Percentiles rank a stretch among this genome's conserved stretches.
Evolutionary conservation across 92 coral and sea anemone species (phyloP).

Genomic region (Porites lobata): DNA sequence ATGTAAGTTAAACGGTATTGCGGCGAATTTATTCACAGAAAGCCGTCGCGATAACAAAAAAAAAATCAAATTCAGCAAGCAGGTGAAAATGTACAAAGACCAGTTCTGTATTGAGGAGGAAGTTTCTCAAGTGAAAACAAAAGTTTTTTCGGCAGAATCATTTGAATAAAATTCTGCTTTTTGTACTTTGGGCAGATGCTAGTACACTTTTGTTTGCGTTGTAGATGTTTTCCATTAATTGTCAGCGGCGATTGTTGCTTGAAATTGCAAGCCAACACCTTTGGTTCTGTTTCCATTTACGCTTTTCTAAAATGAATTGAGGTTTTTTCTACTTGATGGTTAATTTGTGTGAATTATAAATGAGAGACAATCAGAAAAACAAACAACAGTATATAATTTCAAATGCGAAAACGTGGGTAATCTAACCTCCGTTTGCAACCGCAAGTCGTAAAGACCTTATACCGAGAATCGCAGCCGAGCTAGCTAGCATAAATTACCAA

Average conservation of each 20-base stretch:
- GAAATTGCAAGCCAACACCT: neutral
- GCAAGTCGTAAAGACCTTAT: neutral
- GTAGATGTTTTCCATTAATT: neutral
- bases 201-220: neutral
- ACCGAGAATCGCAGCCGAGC: conserved; percentile 1
- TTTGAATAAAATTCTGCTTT: neutral
- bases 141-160: neutral
- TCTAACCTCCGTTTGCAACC: neutral
- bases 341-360: conserved; percentile 55
- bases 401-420: conserved; percentile 37
- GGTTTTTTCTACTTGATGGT: conserved; percentile 34
- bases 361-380: conserved; percentile 34
- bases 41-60: conserved; percentile 19
- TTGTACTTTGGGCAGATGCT: neutral
- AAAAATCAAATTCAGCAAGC: conserved; percentile 7
- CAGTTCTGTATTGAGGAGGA: conserved; percentile 19
- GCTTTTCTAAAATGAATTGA: conserved; percentile 22
- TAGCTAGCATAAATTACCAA: conserved; percentile 23
- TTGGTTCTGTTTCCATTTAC: conserved; percentile 3
- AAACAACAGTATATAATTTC: conserved; percentile 30
- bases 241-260: neutral
- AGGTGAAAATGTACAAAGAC: conserved; percentile 39
- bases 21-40: conserved; percentile 28
- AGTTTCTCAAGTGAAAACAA: conserved; percentile 33
- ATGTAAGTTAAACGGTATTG: conserved; percentile 20